Conservation (phyloP, 2,888 invertebrate species). For the Cryptosula pallasiana region DNA sequence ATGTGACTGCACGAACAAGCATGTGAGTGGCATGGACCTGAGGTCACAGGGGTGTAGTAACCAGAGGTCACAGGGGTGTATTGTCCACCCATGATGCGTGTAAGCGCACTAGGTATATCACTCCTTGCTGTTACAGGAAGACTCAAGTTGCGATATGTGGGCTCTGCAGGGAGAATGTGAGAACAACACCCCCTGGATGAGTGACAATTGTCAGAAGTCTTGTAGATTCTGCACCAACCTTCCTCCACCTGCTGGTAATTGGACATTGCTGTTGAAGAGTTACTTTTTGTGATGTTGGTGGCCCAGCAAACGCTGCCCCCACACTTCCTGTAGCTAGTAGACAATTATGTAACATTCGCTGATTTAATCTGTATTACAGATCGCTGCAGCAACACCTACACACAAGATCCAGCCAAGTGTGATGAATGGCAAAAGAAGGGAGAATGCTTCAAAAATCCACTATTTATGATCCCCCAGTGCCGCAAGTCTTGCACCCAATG, state of each 20-base stretch:
- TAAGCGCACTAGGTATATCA: no score
- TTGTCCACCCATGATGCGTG: no score
- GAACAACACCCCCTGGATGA: constrained; percentile 43
- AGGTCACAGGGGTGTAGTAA: no score
- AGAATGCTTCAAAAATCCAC: constrained; percentile 38
- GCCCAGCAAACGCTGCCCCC: no score
- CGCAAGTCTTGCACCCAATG: constrained; percentile 35
- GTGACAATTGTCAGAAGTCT: constrained; percentile 36
- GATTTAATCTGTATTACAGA: no score
- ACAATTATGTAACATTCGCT: no score
- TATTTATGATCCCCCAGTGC: constrained; percentile 42
- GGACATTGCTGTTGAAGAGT: no score
- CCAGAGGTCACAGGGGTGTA: no score
- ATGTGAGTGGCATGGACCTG: constrained; percentile 11
- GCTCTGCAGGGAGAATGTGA: constrained; percentile 39
- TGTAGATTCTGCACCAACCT: constrained; percentile 29
- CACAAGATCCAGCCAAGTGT: constrained; percentile 35
- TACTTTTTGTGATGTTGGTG: no score
- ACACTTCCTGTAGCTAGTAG: no score
- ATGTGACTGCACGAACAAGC: constrained; percentile 19
- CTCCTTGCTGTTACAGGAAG: constrained; percentile 24
- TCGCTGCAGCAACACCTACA: constrained; percentile 18
- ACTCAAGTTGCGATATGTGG: constrained; percentile 37
- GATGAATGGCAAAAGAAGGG: constrained; percentile 36
- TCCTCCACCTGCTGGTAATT: constrained; percentile 19